Conservation (phyloP, 1,140 invertebrate species). For the Bombus difficillimus region DNA sequence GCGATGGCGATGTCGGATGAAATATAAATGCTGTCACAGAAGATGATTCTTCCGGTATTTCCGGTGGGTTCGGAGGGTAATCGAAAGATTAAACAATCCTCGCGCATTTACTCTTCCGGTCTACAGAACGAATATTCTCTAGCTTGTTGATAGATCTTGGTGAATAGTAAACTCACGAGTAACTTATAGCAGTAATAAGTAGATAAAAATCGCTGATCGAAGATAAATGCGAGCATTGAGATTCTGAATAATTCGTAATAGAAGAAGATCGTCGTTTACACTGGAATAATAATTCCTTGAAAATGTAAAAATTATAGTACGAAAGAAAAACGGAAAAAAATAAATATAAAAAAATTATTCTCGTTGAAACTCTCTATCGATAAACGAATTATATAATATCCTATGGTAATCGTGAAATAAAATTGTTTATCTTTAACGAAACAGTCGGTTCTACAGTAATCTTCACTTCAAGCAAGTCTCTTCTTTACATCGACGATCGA, state of each 20-base stretch:
- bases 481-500: constrained; percentile 52
- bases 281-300: background rate
- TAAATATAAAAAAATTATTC: background rate
- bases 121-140: background rate
- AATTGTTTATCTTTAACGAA: constrained; percentile 11
- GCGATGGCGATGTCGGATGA: background rate
- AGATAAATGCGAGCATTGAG: background rate
- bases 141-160: background rate
- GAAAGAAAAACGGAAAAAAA: background rate
- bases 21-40: constrained; percentile 4
- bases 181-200: background rate
- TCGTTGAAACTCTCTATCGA: background rate
- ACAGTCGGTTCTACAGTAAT: constrained; percentile 54
- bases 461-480: constrained; percentile 65
- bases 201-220: background rate
- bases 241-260: background rate
- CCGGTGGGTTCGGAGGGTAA: background rate
- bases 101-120: background rate
- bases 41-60: constrained; percentile 12
- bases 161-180: background rate
- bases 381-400: background rate
- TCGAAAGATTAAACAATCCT: background rate
- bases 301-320: no score
- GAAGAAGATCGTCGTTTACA: background rate
- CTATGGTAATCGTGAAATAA: background rate